Conservation (phyloP, 2,888 invertebrate genomes). For the Pterostichus niger region DNA sequence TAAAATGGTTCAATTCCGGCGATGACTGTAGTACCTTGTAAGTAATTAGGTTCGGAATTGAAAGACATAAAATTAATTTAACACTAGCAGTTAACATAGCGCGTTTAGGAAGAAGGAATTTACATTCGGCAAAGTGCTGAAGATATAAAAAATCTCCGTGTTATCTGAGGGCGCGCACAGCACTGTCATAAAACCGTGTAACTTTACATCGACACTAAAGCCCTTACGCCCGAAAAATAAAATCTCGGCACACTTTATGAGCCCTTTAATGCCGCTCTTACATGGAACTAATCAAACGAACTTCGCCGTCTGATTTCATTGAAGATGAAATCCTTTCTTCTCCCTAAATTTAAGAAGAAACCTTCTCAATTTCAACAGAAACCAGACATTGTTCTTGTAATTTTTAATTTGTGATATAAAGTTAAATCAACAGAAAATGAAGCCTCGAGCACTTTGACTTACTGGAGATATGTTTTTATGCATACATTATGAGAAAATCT, state of each 20-base stretch:
- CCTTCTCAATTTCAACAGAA: too few species aligned
- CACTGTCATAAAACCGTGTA: slow-evolving; percentile 57
- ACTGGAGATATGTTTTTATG: too few species aligned
- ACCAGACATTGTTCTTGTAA: too few species aligned
- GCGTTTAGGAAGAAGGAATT: slow-evolving; percentile 29
- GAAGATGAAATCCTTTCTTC: too few species aligned
- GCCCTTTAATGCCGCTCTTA: slow-evolving; percentile 50
- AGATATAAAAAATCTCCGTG: slow-evolving; percentile 52
- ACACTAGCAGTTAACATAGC: slow-evolving; percentile 29
- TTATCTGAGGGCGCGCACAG: slow-evolving; percentile 22
- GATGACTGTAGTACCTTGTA: too few species aligned
- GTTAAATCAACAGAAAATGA: too few species aligned
- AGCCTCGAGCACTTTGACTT: too few species aligned
- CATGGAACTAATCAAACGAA: slow-evolving; percentile 46
- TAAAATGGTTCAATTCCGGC: too few species aligned
- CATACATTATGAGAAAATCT: too few species aligned
- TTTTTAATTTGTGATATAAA: too few species aligned
- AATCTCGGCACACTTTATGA: slow-evolving; percentile 46
- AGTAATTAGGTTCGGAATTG: slow-evolving; percentile 12
- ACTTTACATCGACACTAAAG: slow-evolving; percentile 58
- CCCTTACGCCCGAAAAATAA: slow-evolving; percentile 56
- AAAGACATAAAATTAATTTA: slow-evolving; percentile 51
- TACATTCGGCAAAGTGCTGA: slow-evolving; percentile 52
- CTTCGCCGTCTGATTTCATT: too few species aligned
- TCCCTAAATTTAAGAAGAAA: too few species aligned